phyloP scores from a whole-genome alignment of 2,797 vertebrate species.

The Micromesistius poutassou region DNA sequence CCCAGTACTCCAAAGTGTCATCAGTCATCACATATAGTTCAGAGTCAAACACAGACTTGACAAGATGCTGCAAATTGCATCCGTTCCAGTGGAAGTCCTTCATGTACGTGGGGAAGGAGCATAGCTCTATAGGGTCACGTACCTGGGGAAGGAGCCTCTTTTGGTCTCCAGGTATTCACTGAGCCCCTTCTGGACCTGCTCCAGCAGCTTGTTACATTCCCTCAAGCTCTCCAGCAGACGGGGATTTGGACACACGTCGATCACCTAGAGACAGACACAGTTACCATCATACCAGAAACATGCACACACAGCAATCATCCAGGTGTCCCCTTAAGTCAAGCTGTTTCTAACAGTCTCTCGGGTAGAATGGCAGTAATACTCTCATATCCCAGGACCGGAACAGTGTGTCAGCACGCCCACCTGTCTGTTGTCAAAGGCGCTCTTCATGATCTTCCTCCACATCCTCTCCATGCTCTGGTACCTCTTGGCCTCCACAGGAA shows the following conservation, averaged over 20 bases:
- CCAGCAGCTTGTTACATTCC: conserved; percentile 79
- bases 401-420: conserved; percentile 45
- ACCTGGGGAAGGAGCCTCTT: conserved; percentile 81
- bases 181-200: conserved; percentile 88
- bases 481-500: conserved; percentile 80
- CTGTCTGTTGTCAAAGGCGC: conserved; percentile 76
- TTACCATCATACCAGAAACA: background rate
- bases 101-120: background rate
- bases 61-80: no score
- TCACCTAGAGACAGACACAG: conserved; percentile 71
- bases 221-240: conserved; percentile 75
- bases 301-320: conserved; percentile 13
- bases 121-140: background rate
- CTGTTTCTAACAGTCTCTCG: background rate
- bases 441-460: conserved; percentile 86
- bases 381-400: background rate
- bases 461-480: conserved; percentile 81
- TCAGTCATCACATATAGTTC: no score
- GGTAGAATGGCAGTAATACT: background rate
- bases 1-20: background rate
- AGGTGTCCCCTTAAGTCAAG: background rate
- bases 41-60: no score
- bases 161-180: conserved; percentile 90
- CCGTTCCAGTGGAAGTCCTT: background rate
- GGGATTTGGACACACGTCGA: conserved; percentile 81